Evolutionary conservation across 2,797 vertebrate species (phyloP).

Genomic region (Florisuga fusca): DNA sequence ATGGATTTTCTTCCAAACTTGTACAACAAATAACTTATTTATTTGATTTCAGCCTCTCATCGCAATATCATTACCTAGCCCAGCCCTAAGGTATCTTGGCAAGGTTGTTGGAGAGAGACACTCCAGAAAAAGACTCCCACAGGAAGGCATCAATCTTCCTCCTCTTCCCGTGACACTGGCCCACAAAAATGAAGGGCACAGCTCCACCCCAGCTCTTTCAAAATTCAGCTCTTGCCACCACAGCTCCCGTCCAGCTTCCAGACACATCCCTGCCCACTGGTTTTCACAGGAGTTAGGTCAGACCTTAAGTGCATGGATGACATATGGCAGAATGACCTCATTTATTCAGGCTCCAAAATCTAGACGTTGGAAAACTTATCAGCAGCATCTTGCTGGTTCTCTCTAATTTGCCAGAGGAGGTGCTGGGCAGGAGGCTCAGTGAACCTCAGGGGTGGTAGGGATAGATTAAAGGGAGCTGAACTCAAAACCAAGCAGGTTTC

Average conservation of each 20-base stretch:
- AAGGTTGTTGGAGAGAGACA: background rate
- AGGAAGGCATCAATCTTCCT: background rate
- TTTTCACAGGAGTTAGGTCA: slow-evolving; percentile 35
- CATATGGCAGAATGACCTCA: slow-evolving; percentile 41
- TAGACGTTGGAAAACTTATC: background rate
- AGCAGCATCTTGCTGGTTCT: background rate
- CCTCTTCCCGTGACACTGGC: background rate
- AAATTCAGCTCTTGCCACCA: background rate
- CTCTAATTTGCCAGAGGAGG: slow-evolving; percentile 45
- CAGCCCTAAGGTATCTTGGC: slow-evolving; percentile 33
- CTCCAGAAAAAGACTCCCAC: background rate
- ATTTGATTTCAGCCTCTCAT: slow-evolving; percentile 31
- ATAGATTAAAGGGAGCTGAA: slow-evolving; percentile 13
- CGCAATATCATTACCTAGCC: background rate
- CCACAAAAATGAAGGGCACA: slow-evolving; percentile 11
- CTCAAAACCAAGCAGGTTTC: background rate
- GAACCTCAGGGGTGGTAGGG: background rate
- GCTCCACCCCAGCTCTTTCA: slow-evolving; percentile 28
- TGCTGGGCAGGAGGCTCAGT: slow-evolving; percentile 48
- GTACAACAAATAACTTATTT: slow-evolving; percentile 13
- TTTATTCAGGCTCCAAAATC: slow-evolving; percentile 16
- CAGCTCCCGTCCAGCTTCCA: background rate
- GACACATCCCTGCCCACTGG: background rate
- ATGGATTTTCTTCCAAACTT: slow-evolving; percentile 25
- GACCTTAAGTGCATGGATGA: slow-evolving; percentile 11